These are phyloP conservation scores for Maccullochella peelii DNA, from an alignment of 2,113 vertebrate species.

Conservation along the genomic window DNA sequence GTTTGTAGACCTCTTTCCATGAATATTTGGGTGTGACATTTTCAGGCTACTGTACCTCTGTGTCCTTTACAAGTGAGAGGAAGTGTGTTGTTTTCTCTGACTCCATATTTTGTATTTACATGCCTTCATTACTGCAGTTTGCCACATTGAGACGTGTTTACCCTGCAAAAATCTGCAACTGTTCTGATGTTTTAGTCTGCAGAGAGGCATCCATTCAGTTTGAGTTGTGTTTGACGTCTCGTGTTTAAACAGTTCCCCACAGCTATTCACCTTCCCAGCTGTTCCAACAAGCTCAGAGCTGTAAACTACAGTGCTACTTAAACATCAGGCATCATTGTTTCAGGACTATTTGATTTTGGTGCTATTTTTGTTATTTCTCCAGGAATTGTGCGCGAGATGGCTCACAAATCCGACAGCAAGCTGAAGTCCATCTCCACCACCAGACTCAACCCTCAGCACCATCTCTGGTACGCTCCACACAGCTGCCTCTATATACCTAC, in stretches of 20 bases:
- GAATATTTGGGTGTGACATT: slow-evolving; percentile 48
- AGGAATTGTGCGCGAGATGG: slow-evolving; percentile 83
- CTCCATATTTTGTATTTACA: neutral
- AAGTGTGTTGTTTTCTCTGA: neutral
- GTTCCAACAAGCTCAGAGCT: slow-evolving; percentile 17
- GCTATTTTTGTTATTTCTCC: neutral
- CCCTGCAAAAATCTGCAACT: neutral
- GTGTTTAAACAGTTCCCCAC: slow-evolving; percentile 4
- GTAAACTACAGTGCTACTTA: slow-evolving; percentile 10
- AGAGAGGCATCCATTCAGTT: neutral
- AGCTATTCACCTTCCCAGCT: slow-evolving; percentile 28
- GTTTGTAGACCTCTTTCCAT: slow-evolving; percentile 4
- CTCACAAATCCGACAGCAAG: slow-evolving; percentile 81
- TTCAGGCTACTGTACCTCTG: slow-evolving; percentile 21
- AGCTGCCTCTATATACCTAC: neutral
- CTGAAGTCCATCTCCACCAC: slow-evolving; percentile 83
- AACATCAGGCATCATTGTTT: neutral
- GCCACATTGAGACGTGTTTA: neutral
- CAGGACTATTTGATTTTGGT: neutral
- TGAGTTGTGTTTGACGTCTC: too few species aligned
- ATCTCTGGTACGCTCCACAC: slow-evolving; percentile 81
- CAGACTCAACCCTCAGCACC: slow-evolving; percentile 82
- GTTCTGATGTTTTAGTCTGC: too few species aligned
- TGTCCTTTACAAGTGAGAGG: neutral
- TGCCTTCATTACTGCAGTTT: neutral